Conservation (phyloP, 2,113 vertebrate genomes). For the Labrus mixtus region DNA sequence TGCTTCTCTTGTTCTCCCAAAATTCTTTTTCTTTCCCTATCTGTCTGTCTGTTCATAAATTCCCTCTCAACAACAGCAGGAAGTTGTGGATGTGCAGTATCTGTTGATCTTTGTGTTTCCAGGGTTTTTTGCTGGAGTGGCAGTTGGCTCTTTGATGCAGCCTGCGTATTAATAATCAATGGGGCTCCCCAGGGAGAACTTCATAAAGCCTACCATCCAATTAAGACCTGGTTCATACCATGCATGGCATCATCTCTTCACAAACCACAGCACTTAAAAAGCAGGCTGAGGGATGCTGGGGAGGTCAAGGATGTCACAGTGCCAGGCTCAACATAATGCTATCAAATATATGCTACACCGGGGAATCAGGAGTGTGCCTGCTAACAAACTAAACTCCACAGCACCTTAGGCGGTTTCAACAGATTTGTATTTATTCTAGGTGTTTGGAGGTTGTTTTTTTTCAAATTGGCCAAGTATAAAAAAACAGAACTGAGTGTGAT, state of each 20-base stretch:
- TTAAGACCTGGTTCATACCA: conserved; percentile 68
- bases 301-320: conserved; percentile 60
- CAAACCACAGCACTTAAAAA: conserved; percentile 47
- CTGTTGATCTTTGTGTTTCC: conserved; percentile 56
- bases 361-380: conserved; percentile 7
- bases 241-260: conserved; percentile 48
- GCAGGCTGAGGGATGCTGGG: conserved; percentile 31
- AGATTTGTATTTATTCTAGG: not conserved
- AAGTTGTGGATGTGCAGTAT: conserved; percentile 45
- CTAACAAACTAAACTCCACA: not conserved
- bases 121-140: conserved; percentile 55
- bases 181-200: conserved; percentile 60
- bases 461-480: not conserved
- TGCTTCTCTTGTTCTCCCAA: conserved; percentile 15
- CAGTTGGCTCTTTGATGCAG: conserved; percentile 77
- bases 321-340: conserved; percentile 33
- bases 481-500: not conserved
- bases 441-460: not conserved
- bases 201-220: conserved; percentile 76
- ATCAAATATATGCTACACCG: conserved; percentile 29
- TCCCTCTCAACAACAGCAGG: conserved; percentile 29
- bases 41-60: conserved; percentile 25
- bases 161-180: conserved; percentile 79
- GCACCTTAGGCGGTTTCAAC: not conserved
- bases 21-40: not conserved